Evolutionary conservation across 2,888 invertebrate species (phyloP), one percentile per base, ranked within the genome.

Genomic region (Melipona beecheii): DNA sequence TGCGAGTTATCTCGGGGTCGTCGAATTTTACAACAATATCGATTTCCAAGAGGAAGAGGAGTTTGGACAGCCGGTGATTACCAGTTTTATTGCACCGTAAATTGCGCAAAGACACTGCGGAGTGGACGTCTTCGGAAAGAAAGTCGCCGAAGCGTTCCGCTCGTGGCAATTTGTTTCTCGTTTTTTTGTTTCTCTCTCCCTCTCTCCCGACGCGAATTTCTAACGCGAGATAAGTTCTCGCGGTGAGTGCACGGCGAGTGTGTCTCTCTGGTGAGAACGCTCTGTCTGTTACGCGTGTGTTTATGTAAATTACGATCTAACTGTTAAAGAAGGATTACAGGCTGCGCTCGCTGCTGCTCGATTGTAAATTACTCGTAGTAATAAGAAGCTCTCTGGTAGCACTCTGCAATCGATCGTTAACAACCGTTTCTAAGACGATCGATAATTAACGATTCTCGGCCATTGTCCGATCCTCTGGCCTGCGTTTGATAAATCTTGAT

Each of bases 271-370:
- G 21, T 13, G 56, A 27, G 50, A 58, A 60, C 60, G 21, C 17
- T 43, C 49, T 72, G 65, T 60, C 19, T 80, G 66, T 72, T 72
- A 72, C 73, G 68, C 68, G 81, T 69, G 31, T n/a, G 81, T 68
- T 80, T 73, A 81, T 81, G 81, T 73, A 81, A 81, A 81, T 81
- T 81, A 81, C 81, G 81, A 81, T 80, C 73, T 81, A 81, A 81
- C 81, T 81, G 81, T 81, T 81, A 73, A 81, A 70, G 81, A 69
- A 80, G 68, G 73, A 68, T 81, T 62, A 62, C 73, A 19, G 27
- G 81, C 21, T 31, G 9, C 17, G 49, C 19, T 24, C 17, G 24
- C 49, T 49, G 49, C 71, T 50, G 56, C 24, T 11, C 72, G 60
- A 62, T 80, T 81, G 73, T 80, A 81, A 81, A 81, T 73, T 80